Evolutionary conservation across 2,888 invertebrate species (phyloP), one percentile per base, ranked within the genome.

Genomic region (Microdon myrmicae): DNA sequence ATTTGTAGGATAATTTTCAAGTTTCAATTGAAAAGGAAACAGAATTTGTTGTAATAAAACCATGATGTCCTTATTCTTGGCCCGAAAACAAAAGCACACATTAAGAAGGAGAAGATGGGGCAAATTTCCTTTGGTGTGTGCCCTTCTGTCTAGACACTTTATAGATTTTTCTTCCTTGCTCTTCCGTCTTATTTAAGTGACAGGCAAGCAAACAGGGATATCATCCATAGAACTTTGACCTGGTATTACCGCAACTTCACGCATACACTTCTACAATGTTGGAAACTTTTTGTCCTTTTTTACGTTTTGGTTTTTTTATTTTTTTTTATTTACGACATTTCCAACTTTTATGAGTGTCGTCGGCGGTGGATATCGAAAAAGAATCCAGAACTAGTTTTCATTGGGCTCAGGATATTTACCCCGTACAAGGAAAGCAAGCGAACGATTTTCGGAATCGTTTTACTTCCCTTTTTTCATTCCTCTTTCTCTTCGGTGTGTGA

Each of bases 351-450:
- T 44, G 56, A 61, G 44, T 56, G 48, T 22, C 20, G n/a, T n/a
- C 28, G 2, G 14, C 31, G 20, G 7, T 23, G 44, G 13, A 16
- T 59, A 47, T 31, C 16, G 25, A 47, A 56, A 61, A 14, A 37
- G 37, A 13, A 58, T 58, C 51, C 58, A 61, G 64, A 22, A 20
- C 32, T 34, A 26, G 8, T 32, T 54, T 54, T 28, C 12, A 31
- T 44, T 54, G 20, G 32, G 64, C 58, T 53, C 58, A 53, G 64
- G 64, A 64, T 64, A 47, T 64, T 64, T 64, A 64, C 64, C 58
- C 58, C 45, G 13, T 41, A 51, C 49, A 29, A 10, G 41, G 20
- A 45, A 31, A 37, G 25, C 34, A 34, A 53, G 48, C 41, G 54
- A 48, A 47, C 29, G n/a, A 29, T 37, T 60, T 29, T 20, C 43